Percentiles rank a stretch among this genome's conserved stretches.
These are phyloP conservation scores for Pangasianodon gigas DNA, from an alignment of 2,113 vertebrate genomes.

Conservation along the genomic window DNA sequence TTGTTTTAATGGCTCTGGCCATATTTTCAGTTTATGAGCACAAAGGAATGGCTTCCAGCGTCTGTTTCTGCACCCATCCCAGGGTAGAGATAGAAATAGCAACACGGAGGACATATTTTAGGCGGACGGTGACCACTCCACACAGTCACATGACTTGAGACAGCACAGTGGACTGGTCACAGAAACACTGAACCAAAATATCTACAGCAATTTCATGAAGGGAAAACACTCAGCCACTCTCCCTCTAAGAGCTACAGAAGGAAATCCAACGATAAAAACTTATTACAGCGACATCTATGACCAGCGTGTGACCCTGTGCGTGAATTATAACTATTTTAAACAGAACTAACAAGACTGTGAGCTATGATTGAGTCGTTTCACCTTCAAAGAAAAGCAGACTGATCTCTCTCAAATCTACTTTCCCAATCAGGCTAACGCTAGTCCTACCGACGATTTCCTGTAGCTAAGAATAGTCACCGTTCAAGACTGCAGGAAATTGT, in stretches of 20 bases:
- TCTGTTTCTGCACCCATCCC: constrained; percentile 43
- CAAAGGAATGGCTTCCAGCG: constrained; percentile 30
- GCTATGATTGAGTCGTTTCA: constrained; percentile 2
- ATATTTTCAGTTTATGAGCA: constrained; percentile 39
- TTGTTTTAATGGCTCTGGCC: constrained; percentile 44
- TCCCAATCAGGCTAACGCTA: neutral
- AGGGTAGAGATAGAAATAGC: constrained; percentile 37
- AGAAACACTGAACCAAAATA: constrained; percentile 27
- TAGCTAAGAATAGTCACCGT: constrained; percentile 39
- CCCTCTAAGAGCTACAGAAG: neutral
- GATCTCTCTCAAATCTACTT: constrained; percentile 29
- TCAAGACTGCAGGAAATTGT: constrained; percentile 34
- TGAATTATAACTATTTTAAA: constrained; percentile 11
- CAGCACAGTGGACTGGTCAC: constrained; percentile 4
- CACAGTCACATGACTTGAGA: constrained; percentile 24
- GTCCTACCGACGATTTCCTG: neutral
- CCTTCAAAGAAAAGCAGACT: neutral
- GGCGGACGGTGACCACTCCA: constrained; percentile 26
- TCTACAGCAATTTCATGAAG: neutral
- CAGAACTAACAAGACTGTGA: constrained; percentile 10
- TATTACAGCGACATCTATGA: neutral
- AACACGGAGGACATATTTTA: constrained; percentile 41
- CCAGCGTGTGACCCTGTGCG: neutral
- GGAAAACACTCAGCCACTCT: neutral
- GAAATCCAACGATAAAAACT: neutral